phyloP scores from a whole-genome alignment of 2,797 vertebrate species.

The Poeciliopsis turneri region DNA sequence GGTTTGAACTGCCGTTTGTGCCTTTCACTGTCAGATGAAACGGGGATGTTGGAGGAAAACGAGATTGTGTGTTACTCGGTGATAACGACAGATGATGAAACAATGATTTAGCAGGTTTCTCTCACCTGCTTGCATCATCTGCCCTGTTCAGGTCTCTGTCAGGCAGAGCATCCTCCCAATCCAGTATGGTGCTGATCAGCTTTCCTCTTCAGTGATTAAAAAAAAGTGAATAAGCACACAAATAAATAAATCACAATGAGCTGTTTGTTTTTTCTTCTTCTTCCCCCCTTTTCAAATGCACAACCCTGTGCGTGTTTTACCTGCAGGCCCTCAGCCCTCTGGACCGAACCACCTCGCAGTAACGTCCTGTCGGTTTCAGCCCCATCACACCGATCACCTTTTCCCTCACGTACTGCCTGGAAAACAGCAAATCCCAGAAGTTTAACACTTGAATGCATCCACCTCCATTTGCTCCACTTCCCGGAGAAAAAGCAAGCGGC shows the following conservation, averaged over 20 bases:
- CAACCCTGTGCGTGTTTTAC: conserved; percentile 63
- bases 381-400: conserved; percentile 95
- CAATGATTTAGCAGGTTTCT: neutral
- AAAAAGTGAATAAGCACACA: neutral
- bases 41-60: conserved; percentile 14
- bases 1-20: conserved; percentile 1
- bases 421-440: conserved; percentile 21
- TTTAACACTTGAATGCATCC: neutral
- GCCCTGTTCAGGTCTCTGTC: conserved; percentile 90
- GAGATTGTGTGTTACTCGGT: neutral
- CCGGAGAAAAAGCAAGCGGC: neutral
- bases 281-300: neutral
- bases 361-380: conserved; percentile 91
- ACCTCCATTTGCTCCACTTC: neutral
- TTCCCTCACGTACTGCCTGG: conserved; percentile 93
- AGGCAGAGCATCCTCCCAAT: conserved; percentile 96
- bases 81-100: conserved; percentile 5
- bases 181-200: conserved; percentile 93
- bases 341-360: conserved; percentile 89
- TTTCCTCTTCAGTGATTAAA: conserved; percentile 83
- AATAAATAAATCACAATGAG: neutral
- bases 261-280: too few relatives aligned
- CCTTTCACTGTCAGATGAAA: conserved; percentile 7
- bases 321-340: conserved; percentile 93
- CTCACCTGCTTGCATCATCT: conserved; percentile 91